phyloP scores from a whole-genome alignment of 1,140 invertebrate genomes.

The Drosophila tani region DNA sequence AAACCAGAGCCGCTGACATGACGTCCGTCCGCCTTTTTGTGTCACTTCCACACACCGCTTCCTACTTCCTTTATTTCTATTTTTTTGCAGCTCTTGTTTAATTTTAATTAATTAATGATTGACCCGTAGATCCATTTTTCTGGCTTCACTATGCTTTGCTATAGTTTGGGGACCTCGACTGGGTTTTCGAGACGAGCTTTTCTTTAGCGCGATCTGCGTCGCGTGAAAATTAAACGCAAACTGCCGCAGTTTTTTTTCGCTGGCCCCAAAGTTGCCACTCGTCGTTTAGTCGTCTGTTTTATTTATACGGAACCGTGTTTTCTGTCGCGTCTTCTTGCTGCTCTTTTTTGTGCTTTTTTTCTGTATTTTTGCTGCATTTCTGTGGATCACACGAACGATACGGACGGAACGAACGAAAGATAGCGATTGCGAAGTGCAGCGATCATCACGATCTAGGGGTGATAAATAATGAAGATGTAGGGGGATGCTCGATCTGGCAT shows the following conservation, averaged over 20 bases:
- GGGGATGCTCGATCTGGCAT: slow-evolving; percentile 7
- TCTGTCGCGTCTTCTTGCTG: slow-evolving; percentile 3
- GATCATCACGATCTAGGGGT: slow-evolving; percentile 19
- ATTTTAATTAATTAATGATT: slow-evolving; percentile 5
- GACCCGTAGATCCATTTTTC: slow-evolving; percentile 10
- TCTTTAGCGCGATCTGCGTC: slow-evolving; percentile 59
- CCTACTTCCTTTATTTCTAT: slow-evolving; percentile 1
- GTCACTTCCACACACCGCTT: slow-evolving; percentile 1
- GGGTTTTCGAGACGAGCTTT: background rate
- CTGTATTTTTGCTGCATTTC: slow-evolving; percentile 12
- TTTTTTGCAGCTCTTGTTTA: background rate
- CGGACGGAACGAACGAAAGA: slow-evolving; percentile 4
- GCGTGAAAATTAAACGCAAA: slow-evolving; percentile 75
- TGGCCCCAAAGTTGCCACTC: slow-evolving; percentile 55
- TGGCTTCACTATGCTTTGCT: background rate
- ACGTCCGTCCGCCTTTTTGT: slow-evolving; percentile 32
- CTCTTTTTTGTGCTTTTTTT: slow-evolving; percentile 13
- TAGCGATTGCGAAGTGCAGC: slow-evolving; percentile 25
- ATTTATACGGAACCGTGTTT: slow-evolving; percentile 60
- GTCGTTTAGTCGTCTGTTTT: slow-evolving; percentile 51
- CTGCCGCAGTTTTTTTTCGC: slow-evolving; percentile 62
- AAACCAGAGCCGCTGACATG: slow-evolving; percentile 57
- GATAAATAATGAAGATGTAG: slow-evolving; percentile 7
- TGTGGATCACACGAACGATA: slow-evolving; percentile 23
- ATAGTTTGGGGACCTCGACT: background rate